phyloP scores from a whole-genome alignment of 2,888 invertebrate species.

The Neoaliturus tenellus region DNA sequence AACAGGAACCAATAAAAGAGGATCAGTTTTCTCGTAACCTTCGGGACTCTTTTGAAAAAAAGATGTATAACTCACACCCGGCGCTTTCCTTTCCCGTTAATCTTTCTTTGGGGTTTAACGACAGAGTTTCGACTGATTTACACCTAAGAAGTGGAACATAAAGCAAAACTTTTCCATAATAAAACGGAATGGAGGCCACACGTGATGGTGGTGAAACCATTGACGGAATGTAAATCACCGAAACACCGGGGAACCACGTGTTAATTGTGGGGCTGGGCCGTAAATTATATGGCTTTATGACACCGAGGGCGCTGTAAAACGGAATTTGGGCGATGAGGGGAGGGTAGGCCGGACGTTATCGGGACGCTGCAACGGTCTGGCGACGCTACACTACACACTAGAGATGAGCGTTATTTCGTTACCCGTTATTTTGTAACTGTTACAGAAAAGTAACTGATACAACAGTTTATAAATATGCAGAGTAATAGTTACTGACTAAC shows the following conservation, averaged over 20 bases:
- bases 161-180: neutral
- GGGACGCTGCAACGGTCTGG: no score
- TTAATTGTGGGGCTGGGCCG: conserved; percentile 15
- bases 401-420: no score
- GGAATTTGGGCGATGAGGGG: conserved; percentile 21
- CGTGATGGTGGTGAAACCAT: conserved; percentile 19
- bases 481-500: no score
- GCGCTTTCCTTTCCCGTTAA: neutral
- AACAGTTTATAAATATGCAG: no score
- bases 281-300: conserved; percentile 42
- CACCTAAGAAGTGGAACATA: neutral
- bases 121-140: neutral
- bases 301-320: neutral
- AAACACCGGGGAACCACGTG: conserved; percentile 25
- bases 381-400: no score
- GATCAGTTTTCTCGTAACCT: neutral
- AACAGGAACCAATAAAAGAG: neutral
- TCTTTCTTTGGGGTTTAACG: neutral
- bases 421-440: no score
- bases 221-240: conserved; percentile 33
- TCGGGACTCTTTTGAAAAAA: neutral
- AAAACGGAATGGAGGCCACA: conserved; percentile 12
- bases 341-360: no score
- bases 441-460: no score
- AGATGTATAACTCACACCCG: neutral